These are phyloP conservation scores for Desmodus rotundus DNA, from an alignment of 2,113 vertebrate genomes.

Conservation along the genomic window DNA sequence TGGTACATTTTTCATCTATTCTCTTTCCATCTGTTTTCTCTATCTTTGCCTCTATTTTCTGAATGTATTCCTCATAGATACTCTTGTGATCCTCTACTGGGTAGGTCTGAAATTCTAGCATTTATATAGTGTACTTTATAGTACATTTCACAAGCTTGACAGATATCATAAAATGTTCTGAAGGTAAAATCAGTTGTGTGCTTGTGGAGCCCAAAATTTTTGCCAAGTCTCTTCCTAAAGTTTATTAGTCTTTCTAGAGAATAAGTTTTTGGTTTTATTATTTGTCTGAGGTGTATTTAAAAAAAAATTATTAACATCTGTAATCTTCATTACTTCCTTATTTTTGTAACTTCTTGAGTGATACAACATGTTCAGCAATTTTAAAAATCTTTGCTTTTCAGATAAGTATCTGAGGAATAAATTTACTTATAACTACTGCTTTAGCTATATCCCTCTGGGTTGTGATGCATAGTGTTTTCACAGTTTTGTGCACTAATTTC, in stretches of 20 bases:
- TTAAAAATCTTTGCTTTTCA: background rate
- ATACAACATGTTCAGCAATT: background rate
- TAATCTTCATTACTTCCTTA: background rate
- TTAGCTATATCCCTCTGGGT: background rate
- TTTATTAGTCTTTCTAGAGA: background rate
- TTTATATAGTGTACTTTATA: slow-evolving; percentile 10
- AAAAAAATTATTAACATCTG: background rate
- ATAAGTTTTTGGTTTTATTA: slow-evolving; percentile 2
- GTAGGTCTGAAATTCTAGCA: background rate
- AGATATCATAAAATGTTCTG: background rate
- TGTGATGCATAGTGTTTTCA: background rate
- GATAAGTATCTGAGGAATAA: background rate
- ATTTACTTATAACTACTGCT: background rate
- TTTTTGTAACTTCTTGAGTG: slow-evolving; percentile 1
- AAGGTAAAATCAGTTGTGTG: slow-evolving; percentile 14
- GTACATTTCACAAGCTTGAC: slow-evolving; percentile 12
- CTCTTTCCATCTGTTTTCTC: background rate
- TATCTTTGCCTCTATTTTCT: background rate
- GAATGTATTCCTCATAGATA: background rate
- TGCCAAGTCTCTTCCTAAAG: background rate
- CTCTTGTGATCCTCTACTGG: background rate
- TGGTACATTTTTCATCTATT: background rate
- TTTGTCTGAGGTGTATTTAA: background rate
- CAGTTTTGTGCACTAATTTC: slow-evolving; percentile 25
- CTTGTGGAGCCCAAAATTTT: background rate